Percentiles rank a stretch among this genome's conserved stretches.
Conservation (phyloP, 2,888 invertebrate genomes). For the Dascillus cervinus region DNA sequence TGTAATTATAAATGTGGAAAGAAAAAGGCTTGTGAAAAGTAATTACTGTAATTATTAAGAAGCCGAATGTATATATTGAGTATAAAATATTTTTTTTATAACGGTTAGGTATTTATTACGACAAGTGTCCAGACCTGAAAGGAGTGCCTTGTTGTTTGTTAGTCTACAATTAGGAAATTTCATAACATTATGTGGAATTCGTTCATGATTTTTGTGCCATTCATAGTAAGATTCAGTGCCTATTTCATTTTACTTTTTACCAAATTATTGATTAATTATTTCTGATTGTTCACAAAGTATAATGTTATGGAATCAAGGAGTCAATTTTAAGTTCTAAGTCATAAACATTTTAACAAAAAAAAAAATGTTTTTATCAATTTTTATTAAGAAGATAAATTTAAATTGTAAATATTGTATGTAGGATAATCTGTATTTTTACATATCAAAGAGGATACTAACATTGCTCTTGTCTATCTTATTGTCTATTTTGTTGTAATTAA, state of each 20-base stretch:
- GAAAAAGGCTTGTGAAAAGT: constrained; percentile 36
- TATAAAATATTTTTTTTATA: constrained; percentile 27
- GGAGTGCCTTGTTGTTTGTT: constrained; percentile 36
- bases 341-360: too few relatives aligned
- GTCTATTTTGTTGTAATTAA: constrained; percentile 7
- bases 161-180: constrained; percentile 12
- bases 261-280: too few relatives aligned
- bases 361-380: too few relatives aligned
- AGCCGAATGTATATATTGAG: constrained; percentile 30
- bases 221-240: constrained; percentile 10
- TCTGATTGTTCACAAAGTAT: constrained; percentile 7
- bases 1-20: constrained; percentile 18
- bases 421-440: constrained; percentile 20
- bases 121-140: constrained; percentile 31
- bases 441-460: constrained; percentile 19
- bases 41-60: constrained; percentile 26
- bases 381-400: too few relatives aligned
- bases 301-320: constrained; percentile 13
- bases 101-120: constrained; percentile 23
- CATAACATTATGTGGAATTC: constrained; percentile 12
- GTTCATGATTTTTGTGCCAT: constrained; percentile 5
- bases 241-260: constrained; percentile 8
- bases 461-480: too few relatives aligned
- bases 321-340: too few relatives aligned
- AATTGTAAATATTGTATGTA: constrained; percentile 22